Percentiles rank a stretch among this genome's conserved stretches.
phyloP scores from a whole-genome alignment of 1,140 invertebrate species.

The Ceratosolen fusciceps region DNA sequence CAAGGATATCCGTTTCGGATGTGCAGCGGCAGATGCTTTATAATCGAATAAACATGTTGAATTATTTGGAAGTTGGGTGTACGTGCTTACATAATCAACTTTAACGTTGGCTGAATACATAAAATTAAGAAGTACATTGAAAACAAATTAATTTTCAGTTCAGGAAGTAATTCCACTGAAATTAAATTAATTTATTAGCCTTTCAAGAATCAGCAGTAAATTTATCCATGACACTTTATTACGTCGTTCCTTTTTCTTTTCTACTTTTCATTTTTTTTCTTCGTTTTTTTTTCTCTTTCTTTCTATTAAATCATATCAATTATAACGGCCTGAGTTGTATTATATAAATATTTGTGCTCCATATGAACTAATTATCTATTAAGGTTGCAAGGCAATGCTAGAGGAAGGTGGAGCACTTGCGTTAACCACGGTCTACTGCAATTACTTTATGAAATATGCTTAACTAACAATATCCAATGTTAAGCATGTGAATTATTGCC shows the following conservation, averaged over 20 bases:
- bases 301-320: neutral
- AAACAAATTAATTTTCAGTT: constrained; percentile 1
- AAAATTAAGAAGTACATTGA: neutral
- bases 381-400: too few species aligned
- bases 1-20: too few species aligned
- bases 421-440: neutral
- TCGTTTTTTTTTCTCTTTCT: too few species aligned
- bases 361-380: neutral
- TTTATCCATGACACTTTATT: neutral
- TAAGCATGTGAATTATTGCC: neutral
- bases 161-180: neutral
- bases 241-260: neutral
- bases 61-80: neutral
- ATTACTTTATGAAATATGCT: neutral
- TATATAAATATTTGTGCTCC: neutral
- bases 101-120: neutral
- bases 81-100: neutral
- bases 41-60: too few species aligned
- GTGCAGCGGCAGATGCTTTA: too few species aligned
- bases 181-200: too few species aligned
- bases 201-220: neutral
- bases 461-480: neutral
- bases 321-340: neutral
- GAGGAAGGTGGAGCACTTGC: neutral
- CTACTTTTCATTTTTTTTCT: too few species aligned